Evolutionary conservation across 2,888 invertebrate species (phyloP).

Genomic region (Teleiodes luculella): DNA sequence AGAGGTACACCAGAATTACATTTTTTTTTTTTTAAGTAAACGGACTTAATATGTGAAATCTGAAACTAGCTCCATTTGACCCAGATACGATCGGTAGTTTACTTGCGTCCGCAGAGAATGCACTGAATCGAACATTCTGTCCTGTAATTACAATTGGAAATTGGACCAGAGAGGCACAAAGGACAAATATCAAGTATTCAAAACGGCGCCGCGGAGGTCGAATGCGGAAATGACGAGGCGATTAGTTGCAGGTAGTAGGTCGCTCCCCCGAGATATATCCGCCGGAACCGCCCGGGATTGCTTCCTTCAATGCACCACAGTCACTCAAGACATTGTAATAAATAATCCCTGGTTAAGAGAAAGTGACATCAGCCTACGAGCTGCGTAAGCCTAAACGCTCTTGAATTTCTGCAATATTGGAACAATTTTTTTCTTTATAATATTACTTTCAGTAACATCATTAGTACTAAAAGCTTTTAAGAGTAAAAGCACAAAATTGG

Average conservation of each 20-base stretch:
- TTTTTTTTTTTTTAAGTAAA: no score
- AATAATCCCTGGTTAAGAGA: neutral
- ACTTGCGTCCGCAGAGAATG: neutral
- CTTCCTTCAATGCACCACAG: constrained; percentile 64
- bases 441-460: neutral
- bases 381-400: neutral
- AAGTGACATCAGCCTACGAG: neutral
- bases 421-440: neutral
- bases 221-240: constrained; percentile 74
- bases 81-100: neutral
- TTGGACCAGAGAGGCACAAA: constrained; percentile 37
- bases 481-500: neutral
- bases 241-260: constrained; percentile 63
- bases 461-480: neutral
- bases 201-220: constrained; percentile 53
- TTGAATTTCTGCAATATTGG: neutral
- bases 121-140: neutral
- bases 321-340: constrained; percentile 1
- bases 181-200: constrained; percentile 58
- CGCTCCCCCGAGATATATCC: constrained; percentile 62
- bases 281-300: constrained; percentile 65
- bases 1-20: no score
- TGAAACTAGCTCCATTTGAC: neutral
- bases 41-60: neutral
- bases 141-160: constrained; percentile 12